Conservation (phyloP, 1,140 invertebrate genomes). For the Drosophila triauraria region DNA sequence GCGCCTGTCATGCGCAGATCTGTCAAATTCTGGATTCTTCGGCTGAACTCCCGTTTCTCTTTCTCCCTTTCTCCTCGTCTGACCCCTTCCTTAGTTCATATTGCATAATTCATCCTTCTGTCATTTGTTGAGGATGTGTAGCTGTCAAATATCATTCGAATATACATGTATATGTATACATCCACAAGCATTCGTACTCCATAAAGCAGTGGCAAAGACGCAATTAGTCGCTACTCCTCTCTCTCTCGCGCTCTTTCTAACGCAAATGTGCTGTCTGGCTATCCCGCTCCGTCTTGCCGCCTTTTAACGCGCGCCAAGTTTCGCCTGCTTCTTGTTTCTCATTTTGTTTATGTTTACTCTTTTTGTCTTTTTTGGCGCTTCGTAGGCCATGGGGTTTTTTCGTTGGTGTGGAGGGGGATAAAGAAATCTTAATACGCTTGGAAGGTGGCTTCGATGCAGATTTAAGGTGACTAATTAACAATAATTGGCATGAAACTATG, state of each 20-base stretch:
- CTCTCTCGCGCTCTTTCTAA: conserved; percentile 46
- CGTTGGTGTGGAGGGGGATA: neutral
- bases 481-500: neutral
- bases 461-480: conserved; percentile 1
- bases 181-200: conserved; percentile 6
- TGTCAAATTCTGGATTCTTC: conserved; percentile 4
- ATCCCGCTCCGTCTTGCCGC: conserved; percentile 39
- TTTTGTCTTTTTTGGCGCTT: conserved; percentile 23
- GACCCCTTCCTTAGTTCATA: conserved; percentile 3
- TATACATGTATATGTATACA: conserved; percentile 5
- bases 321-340: conserved; percentile 22
- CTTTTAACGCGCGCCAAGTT: conserved; percentile 45
- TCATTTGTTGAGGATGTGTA: conserved; percentile 30
- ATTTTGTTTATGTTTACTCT: conserved; percentile 52
- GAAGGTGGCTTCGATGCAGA: conserved; percentile 2
- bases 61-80: neutral
- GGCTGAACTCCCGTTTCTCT: neutral
- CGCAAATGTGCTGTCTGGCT: conserved; percentile 34
- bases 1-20: conserved; percentile 30
- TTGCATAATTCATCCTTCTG: conserved; percentile 33
- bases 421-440: neutral
- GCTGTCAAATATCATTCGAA: conserved; percentile 25
- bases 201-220: conserved; percentile 49
- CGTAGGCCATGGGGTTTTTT: neutral
- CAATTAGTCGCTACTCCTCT: conserved; percentile 55